Evolutionary conservation across 2,888 invertebrate genomes (phyloP).

Genomic region (Rhodophaea formosa): DNA sequence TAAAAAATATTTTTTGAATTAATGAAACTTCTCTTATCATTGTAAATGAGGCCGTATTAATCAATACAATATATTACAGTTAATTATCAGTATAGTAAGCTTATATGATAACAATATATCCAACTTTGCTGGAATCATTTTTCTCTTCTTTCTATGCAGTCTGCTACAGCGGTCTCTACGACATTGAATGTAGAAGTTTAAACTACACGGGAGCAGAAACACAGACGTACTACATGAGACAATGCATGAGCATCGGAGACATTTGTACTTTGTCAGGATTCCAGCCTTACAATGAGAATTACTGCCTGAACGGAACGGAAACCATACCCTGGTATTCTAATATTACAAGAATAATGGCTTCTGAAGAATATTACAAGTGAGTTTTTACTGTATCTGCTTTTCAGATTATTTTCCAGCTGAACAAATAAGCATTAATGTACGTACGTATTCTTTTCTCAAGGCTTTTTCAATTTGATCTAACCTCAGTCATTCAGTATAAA

Average conservation of each 20-base stretch:
- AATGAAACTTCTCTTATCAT: no score
- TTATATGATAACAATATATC: no score
- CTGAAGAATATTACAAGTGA: slow-evolving; percentile 86
- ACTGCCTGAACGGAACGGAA: slow-evolving; percentile 63
- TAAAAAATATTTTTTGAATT: no score
- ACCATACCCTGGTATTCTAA: slow-evolving; percentile 73
- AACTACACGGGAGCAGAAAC: slow-evolving; percentile 51
- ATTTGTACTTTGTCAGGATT: slow-evolving; percentile 72
- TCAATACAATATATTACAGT: no score
- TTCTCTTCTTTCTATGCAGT: slow-evolving; percentile 53
- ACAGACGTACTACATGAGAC: slow-evolving; percentile 76
- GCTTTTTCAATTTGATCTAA: no score
- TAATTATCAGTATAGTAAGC: no score
- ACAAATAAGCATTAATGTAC: no score
- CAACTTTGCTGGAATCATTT: neutral
- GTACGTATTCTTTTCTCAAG: no score
- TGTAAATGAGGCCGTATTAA: no score
- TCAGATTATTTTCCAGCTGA: no score
- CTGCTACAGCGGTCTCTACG: slow-evolving; percentile 85
- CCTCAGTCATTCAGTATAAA: no score
- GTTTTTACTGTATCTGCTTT: slow-evolving; percentile 33
- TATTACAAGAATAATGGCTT: slow-evolving; percentile 79
- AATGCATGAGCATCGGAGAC: slow-evolving; percentile 70
- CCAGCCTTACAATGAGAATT: slow-evolving; percentile 60
- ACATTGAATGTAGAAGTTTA: slow-evolving; percentile 65